Evolutionary conservation across 2,113 vertebrate genomes (phyloP), one percentile per base, ranked within the genome.

Genomic region (Ia io): DNA sequence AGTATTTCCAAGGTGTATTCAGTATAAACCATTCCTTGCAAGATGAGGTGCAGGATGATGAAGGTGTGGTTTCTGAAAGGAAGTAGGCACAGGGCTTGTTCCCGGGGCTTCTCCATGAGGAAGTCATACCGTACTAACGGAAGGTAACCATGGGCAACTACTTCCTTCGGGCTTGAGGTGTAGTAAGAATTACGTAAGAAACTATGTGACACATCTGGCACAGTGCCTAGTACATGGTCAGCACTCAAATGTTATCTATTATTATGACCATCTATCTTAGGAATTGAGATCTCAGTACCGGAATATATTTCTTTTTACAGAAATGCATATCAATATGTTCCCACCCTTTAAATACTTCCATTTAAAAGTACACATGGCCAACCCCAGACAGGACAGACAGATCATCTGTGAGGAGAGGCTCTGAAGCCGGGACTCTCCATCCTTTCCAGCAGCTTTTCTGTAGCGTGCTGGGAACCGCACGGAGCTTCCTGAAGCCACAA

Each of bases 1-100:
- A 99, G 98, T 90, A 99, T 98, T 71, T 99, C 99, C 94, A 98
- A 99, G 16, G 98, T 98, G 95, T 99, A 99, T 30, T 99, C 99
- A 20, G 97, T 98, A 51, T 98, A 99, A 79, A 99, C 99, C 1
- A 98, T 97, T 0, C 90, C 98, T 97, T 99, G 99, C 96, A 99
- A 93, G 84, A 98, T 71, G 56, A 99, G 0, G 35, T 99, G 99
- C 95, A 99, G 93, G n/a, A 96, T 97, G 84, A 99, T 89, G 96
- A 99, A 99, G 91, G 98, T 35, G 37, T 97, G 92, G 98, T 98
- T 99, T 96, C 99, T 99, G 98, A 16, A 97, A 97, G 44, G 89
- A 94, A 93, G 96, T 4, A 40, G 80, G 42, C 10, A 76, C 13
- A 69, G 0, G 4, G 63, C 12, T 95, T 96, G 4, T 3, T 94